Conservation (phyloP, 2,797 vertebrate genomes). For the Alosa sapidissima region DNA sequence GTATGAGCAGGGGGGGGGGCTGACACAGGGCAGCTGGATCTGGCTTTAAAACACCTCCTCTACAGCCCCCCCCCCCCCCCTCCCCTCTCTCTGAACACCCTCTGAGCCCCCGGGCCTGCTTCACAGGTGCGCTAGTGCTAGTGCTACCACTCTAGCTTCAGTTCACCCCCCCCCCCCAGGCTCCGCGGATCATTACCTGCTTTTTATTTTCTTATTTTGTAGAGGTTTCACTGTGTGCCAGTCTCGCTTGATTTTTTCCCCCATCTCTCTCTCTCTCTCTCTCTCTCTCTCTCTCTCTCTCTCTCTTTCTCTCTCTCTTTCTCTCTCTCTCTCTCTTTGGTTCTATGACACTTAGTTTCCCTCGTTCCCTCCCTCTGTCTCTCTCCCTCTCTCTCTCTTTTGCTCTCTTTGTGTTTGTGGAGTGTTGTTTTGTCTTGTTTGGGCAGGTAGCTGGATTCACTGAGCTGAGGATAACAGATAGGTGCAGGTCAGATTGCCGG, state of each 20-base stretch:
- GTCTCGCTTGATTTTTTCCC: not conserved
- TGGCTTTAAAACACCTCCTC: not conserved
- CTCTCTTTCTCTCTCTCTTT: not conserved
- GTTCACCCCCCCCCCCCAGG: not conserved
- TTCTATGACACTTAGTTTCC: no score
- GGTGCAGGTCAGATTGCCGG: conserved; percentile 2
- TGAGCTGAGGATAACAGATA: conserved; percentile 15
- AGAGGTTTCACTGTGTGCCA: not conserved
- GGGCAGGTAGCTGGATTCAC: conserved; percentile 17
- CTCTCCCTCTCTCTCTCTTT: not conserved
- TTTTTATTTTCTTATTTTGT: conserved; percentile 15
- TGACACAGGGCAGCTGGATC: conserved; percentile 9
- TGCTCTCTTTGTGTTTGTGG: conserved; percentile 4
- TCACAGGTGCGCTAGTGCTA: not conserved
- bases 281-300: not conserved
- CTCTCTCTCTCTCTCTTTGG: not conserved
- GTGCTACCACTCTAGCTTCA: not conserved
- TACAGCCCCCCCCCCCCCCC: not conserved
- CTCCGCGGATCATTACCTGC: not conserved
- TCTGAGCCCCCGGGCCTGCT: not conserved
- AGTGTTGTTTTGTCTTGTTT: conserved; percentile 29
- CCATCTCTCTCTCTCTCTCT: not conserved
- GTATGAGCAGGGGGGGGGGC: not conserved
- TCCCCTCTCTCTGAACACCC: not conserved
- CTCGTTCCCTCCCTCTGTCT: not conserved